Conservation (phyloP, 2,113 vertebrate species). For the Micromys minutus region DNA sequence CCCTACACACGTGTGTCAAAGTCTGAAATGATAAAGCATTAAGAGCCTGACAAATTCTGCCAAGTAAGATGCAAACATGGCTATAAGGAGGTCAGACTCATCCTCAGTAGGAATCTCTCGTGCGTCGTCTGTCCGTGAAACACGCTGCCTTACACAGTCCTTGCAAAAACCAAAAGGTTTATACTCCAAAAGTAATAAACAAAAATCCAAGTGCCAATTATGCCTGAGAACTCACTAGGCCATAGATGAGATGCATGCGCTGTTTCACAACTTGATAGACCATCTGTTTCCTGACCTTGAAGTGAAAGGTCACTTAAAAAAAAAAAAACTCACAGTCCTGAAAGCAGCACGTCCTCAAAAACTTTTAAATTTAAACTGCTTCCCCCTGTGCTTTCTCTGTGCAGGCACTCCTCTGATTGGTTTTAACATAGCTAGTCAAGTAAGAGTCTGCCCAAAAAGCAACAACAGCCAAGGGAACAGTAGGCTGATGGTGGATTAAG, state of each 20-base stretch:
- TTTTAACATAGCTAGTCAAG: neutral
- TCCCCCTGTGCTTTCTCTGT: neutral
- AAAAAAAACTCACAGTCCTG: slow-evolving; percentile 47
- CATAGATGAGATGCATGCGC: neutral
- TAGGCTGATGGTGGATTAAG: neutral
- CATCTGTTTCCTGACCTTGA: neutral
- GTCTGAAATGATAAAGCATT: slow-evolving; percentile 35
- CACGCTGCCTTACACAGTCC: neutral
- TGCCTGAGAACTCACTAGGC: neutral
- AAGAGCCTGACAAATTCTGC: neutral
- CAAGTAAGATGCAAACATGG: neutral
- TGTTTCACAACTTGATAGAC: slow-evolving; percentile 22
- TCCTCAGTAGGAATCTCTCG: neutral
- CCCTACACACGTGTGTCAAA: neutral
- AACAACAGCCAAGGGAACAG: neutral
- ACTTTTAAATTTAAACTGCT: neutral
- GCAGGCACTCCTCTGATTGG: neutral
- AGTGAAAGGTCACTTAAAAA: slow-evolving; percentile 49
- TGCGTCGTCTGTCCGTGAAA: neutral
- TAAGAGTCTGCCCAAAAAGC: neutral
- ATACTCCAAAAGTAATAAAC: neutral
- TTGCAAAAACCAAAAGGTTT: slow-evolving; percentile 7
- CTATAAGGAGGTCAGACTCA: neutral
- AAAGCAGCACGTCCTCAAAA: neutral
- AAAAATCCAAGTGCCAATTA: neutral